Conservation (phyloP, 2,113 vertebrate species). For the Trematomus loennbergii region DNA sequence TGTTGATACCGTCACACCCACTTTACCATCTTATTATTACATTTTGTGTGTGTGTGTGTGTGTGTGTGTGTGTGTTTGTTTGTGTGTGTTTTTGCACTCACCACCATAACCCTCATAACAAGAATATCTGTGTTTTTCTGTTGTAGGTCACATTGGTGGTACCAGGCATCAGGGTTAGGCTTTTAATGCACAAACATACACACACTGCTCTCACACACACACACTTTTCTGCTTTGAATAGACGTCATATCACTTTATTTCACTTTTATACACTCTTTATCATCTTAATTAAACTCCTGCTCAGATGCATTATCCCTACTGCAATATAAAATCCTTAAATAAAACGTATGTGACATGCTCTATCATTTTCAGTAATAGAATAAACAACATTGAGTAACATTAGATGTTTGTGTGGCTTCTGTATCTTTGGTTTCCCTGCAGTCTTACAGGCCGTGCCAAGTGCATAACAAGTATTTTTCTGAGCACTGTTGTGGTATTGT, state of each 20-base stretch:
- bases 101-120: constrained; percentile 15
- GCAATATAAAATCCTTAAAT: background rate
- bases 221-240: background rate
- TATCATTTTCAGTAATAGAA: background rate
- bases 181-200: background rate
- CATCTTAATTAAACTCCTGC: background rate
- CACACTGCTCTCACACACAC: background rate
- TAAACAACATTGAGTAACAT: constrained; percentile 9
- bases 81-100: background rate
- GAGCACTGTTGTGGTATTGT: constrained; percentile 56
- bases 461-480: constrained; percentile 37
- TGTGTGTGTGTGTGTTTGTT: background rate
- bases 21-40: too few species aligned
- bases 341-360: background rate
- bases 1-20: too few species aligned
- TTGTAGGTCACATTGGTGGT: constrained; percentile 7
- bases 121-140: constrained; percentile 31
- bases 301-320: background rate
- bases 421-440: constrained; percentile 6
- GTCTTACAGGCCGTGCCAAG: constrained; percentile 34
- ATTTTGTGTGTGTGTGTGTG: background rate
- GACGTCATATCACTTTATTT: background rate
- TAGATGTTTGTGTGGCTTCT: background rate
- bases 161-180: background rate
- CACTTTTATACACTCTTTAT: too few species aligned